These are phyloP conservation scores for Achlya flavicornis DNA, from an alignment of 2,888 invertebrate genomes.

Conservation along the genomic window DNA sequence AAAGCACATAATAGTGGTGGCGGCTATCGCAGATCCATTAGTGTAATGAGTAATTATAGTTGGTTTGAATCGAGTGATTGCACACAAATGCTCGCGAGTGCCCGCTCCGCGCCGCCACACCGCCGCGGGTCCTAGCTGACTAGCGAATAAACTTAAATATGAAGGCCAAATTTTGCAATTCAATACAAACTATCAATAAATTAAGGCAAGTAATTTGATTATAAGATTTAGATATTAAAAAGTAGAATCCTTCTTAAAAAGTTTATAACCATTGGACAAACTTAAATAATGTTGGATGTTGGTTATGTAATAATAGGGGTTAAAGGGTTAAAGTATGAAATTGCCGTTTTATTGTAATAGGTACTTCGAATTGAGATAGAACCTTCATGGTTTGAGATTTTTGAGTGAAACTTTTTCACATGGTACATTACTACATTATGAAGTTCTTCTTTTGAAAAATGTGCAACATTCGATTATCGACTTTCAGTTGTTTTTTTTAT, in stretches of 20 bases:
- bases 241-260: not conserved
- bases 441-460: too few relatives aligned
- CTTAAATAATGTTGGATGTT: too few relatives aligned
- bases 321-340: too few relatives aligned
- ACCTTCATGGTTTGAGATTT: too few relatives aligned
- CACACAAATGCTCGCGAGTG: slow-evolving; percentile 31
- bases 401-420: too few relatives aligned
- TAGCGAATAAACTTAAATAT: slow-evolving; percentile 35
- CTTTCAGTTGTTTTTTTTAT: too few relatives aligned
- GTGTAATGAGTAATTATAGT: slow-evolving; percentile 72
- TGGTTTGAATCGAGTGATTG: slow-evolving; percentile 55
- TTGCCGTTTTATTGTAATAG: too few relatives aligned
- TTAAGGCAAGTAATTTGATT: not conserved
- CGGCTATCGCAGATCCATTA: slow-evolving; percentile 68
- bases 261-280: too few relatives aligned
- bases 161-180: slow-evolving; percentile 70
- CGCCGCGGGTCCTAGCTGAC: slow-evolving; percentile 44
- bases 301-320: too few relatives aligned
- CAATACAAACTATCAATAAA: slow-evolving; percentile 31
- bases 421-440: too few relatives aligned
- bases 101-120: slow-evolving; percentile 16
- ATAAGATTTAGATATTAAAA: not conserved
- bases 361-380: too few relatives aligned
- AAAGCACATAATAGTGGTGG: slow-evolving; percentile 53
- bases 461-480: too few relatives aligned